Evolutionary conservation across 2,888 invertebrate genomes (phyloP), one percentile per base, ranked within the genome.

Genomic region (Agrotis clavis): DNA sequence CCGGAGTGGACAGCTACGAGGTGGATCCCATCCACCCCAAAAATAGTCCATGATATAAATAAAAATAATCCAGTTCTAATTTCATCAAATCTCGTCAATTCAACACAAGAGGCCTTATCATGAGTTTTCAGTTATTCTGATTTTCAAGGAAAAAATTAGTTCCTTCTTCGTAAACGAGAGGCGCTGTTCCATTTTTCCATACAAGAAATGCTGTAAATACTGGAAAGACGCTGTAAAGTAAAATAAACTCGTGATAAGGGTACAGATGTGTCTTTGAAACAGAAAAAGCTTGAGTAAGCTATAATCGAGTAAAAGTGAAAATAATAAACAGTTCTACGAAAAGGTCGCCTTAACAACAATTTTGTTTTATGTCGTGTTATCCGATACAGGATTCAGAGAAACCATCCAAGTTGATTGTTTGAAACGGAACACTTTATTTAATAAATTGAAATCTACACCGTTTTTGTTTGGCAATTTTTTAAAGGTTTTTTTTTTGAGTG

Each of bases 361-460:
- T 19, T 60, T 60, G 19, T 62, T 1, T 61, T 57, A 67, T 56
- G 14, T 62, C 25, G 30, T 61, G 74, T 64, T 30, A 82, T 48
- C 16, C 35, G 61, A 82, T 41, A 80, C 70, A 56, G 57, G 61
- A 62, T 64, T 68, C 67, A 47, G 30, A 60, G 67, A 82, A 74
- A 67, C 73, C 67, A 53, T 51, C 18, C 19, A 70, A 72, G 47
- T 72, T 67, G 76, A 76, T 83, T 79, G 77, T 80, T 72, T 75
- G 83, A 75, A 77, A 81, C 51, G 18, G 19, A 84, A 84, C 51
- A 72, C 77, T 69, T 30, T 45, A 11, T 62, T 71, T 74, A 71
- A 75, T 77, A 80, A 84, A 82, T 72, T 69, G 73, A 75, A 84
- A 77, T 75, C 71, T 25, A 82, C 61, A 76, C 68, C 53, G 41